Evolutionary conservation across 1,140 invertebrate genomes (phyloP), one percentile per base, ranked within the genome.

Genomic region (Sycophila sp.): DNA sequence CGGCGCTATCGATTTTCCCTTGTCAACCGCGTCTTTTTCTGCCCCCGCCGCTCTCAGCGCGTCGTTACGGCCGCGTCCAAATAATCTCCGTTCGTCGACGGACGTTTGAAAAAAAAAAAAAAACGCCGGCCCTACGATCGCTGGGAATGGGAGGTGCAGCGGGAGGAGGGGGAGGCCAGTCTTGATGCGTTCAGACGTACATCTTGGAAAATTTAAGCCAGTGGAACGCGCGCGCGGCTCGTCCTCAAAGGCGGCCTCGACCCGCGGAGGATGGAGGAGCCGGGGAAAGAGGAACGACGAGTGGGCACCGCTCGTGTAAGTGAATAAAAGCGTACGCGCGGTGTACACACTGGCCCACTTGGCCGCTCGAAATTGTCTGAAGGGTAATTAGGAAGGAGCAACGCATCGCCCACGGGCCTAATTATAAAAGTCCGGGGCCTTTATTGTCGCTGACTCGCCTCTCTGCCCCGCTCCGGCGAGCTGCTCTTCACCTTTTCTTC

Each of bases 321-420:
- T 65, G 49, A 65, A 65, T 65, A 53, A 64, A 47, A n/a, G 19
- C 30, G 34, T 22, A 11, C 36, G 22, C 10, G 11, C 3, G n/a
- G 4, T 47, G 11, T 47, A 17, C 38, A 32, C 24, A 26, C 1
- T 45, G 40, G 15, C 80, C 82, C 81, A 79, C 74, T 83, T 72
- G 68, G 67, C 74, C 78, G 76, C 55, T 74, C 53, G 75, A 76
- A 72, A 84, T 83, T 83, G 79, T 84, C 78, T 79, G 80, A 83
- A 80, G 77, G 77, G 80, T 85, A 84, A 85, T 85, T 85, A 85
- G 82, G 24, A n/a, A 82, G 78, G 75, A 82, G 81, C 77, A 83
- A 83, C 80, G 75, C 75, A 77, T 81, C 74, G 80, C 82, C 81
- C 73, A 73, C 75, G 79, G 82, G 81, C 81, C 80, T 84, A 85